These are phyloP conservation scores for Cordilura impudica DNA, from an alignment of 2,888 invertebrate genomes.

Conservation along the genomic window DNA sequence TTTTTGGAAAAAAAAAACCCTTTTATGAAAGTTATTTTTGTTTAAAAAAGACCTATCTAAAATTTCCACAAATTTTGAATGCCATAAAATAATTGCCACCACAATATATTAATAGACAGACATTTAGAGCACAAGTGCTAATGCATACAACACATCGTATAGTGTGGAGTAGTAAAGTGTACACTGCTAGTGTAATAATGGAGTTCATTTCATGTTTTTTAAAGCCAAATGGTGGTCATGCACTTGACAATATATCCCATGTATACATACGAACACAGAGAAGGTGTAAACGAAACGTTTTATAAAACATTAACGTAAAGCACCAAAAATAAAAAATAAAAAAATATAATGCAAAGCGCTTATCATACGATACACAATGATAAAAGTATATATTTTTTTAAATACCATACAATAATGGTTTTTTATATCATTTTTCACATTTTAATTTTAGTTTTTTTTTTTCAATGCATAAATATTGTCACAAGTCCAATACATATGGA, in stretches of 20 bases:
- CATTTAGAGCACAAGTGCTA: conserved; percentile 31
- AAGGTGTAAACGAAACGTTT: conserved; percentile 63
- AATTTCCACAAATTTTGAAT: no score
- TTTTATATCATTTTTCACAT: neutral
- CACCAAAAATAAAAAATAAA: neutral
- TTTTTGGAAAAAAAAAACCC: no score
- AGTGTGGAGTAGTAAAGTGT: neutral
- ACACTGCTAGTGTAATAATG: conserved; percentile 15
- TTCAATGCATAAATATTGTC: conserved; percentile 33
- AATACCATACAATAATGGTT: neutral
- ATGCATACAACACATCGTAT: conserved; percentile 25
- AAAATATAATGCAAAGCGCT: conserved; percentile 39
- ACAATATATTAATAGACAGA: conserved; percentile 1
- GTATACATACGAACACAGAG: neutral
- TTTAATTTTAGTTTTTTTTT: neutral
- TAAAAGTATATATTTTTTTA: neutral
- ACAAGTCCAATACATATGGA: conserved; percentile 15
- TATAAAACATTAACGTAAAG: conserved; percentile 57
- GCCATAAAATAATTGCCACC: no score
- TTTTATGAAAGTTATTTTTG: no score
- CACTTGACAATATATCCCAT: conserved; percentile 55
- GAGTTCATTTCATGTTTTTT: conserved; percentile 49
- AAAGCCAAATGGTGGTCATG: conserved; percentile 61
- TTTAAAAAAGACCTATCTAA: no score
- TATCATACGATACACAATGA: conserved; percentile 38